Conservation (phyloP, 2,797 vertebrate species). For the Crypturellus tataupa region DNA sequence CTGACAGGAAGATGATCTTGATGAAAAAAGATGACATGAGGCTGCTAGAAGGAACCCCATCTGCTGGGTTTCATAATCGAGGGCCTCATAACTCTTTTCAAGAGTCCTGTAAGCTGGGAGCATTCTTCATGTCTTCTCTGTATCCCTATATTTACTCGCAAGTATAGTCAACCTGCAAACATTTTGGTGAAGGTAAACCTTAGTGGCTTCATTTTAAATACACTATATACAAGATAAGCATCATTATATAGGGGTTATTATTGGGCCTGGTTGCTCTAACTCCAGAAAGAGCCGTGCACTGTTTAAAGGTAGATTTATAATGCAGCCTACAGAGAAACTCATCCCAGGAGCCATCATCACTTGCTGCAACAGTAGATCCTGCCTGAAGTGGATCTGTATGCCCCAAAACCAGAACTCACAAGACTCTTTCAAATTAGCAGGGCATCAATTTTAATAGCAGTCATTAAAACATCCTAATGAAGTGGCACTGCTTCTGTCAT, state of each 20-base stretch:
- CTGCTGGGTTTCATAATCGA: not conserved
- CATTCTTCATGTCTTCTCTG: not conserved
- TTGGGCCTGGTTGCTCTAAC: not conserved
- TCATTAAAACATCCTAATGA: not conserved
- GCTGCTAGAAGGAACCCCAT: not conserved
- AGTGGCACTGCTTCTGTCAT: not conserved
- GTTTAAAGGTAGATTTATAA: not conserved
- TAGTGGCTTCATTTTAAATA: not conserved
- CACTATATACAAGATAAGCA: not conserved
- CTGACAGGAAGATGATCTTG: not conserved
- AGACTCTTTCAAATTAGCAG: not conserved
- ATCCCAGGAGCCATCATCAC: accelerated
- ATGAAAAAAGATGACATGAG: not conserved
- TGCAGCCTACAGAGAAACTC: not conserved
- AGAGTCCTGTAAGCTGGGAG: not conserved
- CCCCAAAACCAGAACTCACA: not conserved
- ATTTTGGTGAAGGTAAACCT: not conserved
- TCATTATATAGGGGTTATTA: not conserved
- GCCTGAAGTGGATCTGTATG: not conserved
- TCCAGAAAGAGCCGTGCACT: not conserved
- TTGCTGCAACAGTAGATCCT: not conserved
- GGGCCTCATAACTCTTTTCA: not conserved
- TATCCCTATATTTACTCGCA: not conserved
- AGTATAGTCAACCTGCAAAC: not conserved
- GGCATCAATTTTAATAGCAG: not conserved